Base-by-base conservation (phyloP, 1,140 invertebrate species). In the Drosophila repleta region DNA sequence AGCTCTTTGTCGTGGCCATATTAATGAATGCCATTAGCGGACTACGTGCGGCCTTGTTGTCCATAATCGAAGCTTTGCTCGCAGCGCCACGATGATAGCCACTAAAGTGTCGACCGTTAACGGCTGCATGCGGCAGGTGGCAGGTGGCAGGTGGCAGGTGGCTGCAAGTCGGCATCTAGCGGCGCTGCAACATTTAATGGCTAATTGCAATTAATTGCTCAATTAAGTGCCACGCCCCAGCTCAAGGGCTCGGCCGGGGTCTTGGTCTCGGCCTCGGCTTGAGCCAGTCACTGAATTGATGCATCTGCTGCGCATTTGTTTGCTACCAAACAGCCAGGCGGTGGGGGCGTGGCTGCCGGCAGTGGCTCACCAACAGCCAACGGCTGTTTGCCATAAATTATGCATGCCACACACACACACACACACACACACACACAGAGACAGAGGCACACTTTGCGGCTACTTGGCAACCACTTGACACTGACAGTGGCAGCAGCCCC, bases 181-280 rank as follows among this genome's bases (percentile, higher is more conserved):
- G n/a, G n/a, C n/a, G n/a, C n/a, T n/a, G n/a, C 35, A 69, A 52
- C 43, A 24, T 62, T 26, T 53, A 49, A 49, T 20, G 26, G 58
- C 71, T 69, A 74, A 74, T 74, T 69, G 66, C 66, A 74, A 74
- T 69, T 74, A 70, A 74, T 74, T 62, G 71, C 51, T 41, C 65
- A 57, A 69, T 74, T 69, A 74, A 57, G 35, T 62, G 62, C 53
- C 53, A 56, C 39, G 48, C 24, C 49, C 21, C 39, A 6, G n/a
- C 39, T 6, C 20, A 8, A 10, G 18, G 15, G 13, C 6, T 8
- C n/a, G 29, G 6, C 32, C 10, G 11, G 32, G n/a, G 20, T 35
- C 17, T 53, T 20, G 15, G 11, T 43, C 17, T 41, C 4, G 39
- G n/a, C n/a, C n/a, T 15, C 39, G 7, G 32, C 52, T 52, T 52